Conservation (phyloP, 2,113 vertebrate species). For the Mugil cephalus region DNA sequence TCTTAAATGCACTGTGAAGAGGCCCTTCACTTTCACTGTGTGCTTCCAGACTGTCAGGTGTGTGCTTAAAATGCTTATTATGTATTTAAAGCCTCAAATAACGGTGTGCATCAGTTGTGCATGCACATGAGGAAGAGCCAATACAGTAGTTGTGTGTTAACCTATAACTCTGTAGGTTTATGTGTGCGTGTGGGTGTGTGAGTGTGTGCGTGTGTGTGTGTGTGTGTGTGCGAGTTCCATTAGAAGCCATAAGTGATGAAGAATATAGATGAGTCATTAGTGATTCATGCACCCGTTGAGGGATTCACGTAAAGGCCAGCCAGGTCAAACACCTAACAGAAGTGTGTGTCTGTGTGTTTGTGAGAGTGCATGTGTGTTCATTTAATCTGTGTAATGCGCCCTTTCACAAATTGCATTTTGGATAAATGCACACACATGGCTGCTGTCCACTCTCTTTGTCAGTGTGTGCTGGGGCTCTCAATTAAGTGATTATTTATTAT, state of each 20-base stretch:
- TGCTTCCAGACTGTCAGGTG: conserved; percentile 53
- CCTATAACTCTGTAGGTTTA: background rate
- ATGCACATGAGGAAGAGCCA: conserved; percentile 48
- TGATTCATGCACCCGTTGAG: conserved; percentile 69
- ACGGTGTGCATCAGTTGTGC: conserved; percentile 46
- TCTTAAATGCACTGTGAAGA: conserved; percentile 67
- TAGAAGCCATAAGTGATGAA: conserved; percentile 61
- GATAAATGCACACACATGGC: conserved; percentile 26
- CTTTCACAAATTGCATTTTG: conserved; percentile 22
- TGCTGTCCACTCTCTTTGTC: background rate
- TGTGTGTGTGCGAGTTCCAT: conserved; percentile 57
- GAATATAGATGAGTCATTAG: conserved; percentile 66
- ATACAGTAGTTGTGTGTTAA: conserved; percentile 38
- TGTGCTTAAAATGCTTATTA: conserved; percentile 71
- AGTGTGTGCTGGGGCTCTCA: background rate
- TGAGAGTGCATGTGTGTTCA: conserved; percentile 18
- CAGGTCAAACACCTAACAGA: conserved; percentile 48
- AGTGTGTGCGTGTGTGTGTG: conserved; percentile 41
- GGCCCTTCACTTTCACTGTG: conserved; percentile 52
- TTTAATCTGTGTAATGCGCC: conserved; percentile 26
- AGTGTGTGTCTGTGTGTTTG: conserved; percentile 22
- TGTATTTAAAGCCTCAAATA: conserved; percentile 67
- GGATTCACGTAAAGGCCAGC: conserved; percentile 60
- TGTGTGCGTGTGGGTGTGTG: conserved; percentile 46
- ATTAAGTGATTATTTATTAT: background rate